These are phyloP conservation scores for Octopus bimaculoides DNA, from an alignment of 1,140 invertebrate species.

Conservation along the genomic window DNA sequence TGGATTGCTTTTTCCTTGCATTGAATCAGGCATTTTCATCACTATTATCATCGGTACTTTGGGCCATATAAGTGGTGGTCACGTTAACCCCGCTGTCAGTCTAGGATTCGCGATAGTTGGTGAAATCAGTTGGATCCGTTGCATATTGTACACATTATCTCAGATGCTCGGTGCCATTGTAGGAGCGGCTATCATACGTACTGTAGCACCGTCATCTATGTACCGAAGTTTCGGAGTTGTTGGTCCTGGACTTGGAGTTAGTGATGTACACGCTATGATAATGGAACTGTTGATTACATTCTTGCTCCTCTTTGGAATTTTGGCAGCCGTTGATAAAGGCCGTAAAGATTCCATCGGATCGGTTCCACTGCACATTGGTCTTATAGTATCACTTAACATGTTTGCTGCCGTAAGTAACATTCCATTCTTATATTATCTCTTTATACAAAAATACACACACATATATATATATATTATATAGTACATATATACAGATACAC, in stretches of 20 bases:
- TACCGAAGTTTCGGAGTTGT: slow-evolving; percentile 36
- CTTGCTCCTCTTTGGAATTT: slow-evolving; percentile 80
- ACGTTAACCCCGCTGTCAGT: slow-evolving; percentile 53
- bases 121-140: slow-evolving; percentile 73
- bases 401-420: slow-evolving; percentile 37
- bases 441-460: too few species aligned
- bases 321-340: slow-evolving; percentile 75
- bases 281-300: slow-evolving; percentile 86
- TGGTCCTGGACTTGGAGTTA: slow-evolving; percentile 28
- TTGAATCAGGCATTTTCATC: slow-evolving; percentile 38
- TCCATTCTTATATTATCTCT: not conserved
- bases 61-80: slow-evolving; percentile 47
- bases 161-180: slow-evolving; percentile 41
- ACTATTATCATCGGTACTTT: slow-evolving; percentile 36
- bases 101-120: slow-evolving; percentile 63
- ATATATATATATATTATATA: too few species aligned
- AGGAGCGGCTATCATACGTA: slow-evolving; percentile 38
- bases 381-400: slow-evolving; percentile 38
- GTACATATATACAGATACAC: too few species aligned
- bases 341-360: slow-evolving; percentile 80
- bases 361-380: slow-evolving; percentile 83
- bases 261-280: slow-evolving; percentile 68
- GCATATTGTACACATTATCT: slow-evolving; percentile 59
- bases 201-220: slow-evolving; percentile 27
- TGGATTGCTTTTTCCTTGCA: slow-evolving; percentile 18